These are phyloP conservation scores for Palythoa caribaeorum DNA, from an alignment of 92 coral and sea anemone species.

Conservation along the genomic window DNA sequence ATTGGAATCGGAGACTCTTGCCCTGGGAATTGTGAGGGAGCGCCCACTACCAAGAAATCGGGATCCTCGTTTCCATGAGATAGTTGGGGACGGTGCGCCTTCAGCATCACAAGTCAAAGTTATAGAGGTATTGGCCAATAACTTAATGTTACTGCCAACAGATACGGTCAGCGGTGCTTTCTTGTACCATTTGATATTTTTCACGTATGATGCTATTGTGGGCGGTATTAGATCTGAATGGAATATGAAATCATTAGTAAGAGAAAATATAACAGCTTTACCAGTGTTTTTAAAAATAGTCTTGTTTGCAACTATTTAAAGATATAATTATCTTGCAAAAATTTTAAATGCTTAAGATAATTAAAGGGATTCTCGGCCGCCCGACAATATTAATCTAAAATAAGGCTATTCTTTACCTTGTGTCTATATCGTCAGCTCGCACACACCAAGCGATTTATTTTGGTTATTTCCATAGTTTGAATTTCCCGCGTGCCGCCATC, in stretches of 20 bases:
- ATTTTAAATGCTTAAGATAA: too few relatives aligned
- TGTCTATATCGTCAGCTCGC: too few relatives aligned
- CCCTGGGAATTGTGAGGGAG: conserved; percentile 61
- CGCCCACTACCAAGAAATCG: conserved; percentile 42
- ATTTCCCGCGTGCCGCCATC: too few relatives aligned
- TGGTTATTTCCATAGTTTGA: too few relatives aligned
- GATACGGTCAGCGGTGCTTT: conserved; percentile 52
- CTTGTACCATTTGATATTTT: conserved; percentile 55
- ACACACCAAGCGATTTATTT: too few relatives aligned
- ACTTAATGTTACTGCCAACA: conserved; percentile 73
- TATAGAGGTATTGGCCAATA: conserved; percentile 68
- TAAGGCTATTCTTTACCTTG: too few relatives aligned
- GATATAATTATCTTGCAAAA: too few relatives aligned
- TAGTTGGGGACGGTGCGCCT: conserved; percentile 73
- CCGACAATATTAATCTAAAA: too few relatives aligned
- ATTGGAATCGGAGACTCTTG: conserved; percentile 58
- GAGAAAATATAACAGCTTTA: neutral
- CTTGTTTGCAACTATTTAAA: too few relatives aligned
- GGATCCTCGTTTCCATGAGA: conserved; percentile 75
- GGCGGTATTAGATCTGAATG: conserved; percentile 67
- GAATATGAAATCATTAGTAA: neutral
- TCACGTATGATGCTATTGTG: conserved; percentile 48
- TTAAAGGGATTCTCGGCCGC: too few relatives aligned
- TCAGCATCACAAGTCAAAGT: conserved; percentile 70
- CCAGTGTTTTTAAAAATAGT: too few relatives aligned